Percentiles rank a stretch among this genome's conserved stretches.
These are phyloP conservation scores for Eustalomyia histrio DNA, from an alignment of 2,888 invertebrate genomes.

Conservation along the genomic window DNA sequence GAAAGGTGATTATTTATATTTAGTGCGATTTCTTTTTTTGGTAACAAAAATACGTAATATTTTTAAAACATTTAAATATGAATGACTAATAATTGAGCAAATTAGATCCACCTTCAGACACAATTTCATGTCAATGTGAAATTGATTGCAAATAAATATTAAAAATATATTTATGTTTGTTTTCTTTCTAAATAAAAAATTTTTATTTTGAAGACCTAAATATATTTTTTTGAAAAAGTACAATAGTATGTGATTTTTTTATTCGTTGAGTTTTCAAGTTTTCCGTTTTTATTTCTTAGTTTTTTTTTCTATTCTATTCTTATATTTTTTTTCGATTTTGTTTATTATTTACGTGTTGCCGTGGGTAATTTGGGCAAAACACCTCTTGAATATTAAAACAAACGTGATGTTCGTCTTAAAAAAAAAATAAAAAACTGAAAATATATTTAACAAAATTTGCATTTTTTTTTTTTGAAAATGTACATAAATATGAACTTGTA, in stretches of 20 bases:
- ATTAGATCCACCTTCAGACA: slow-evolving; percentile 57
- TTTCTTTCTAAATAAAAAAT: slow-evolving; percentile 7
- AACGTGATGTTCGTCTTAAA: slow-evolving; percentile 56
- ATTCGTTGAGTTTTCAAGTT: slow-evolving; percentile 6
- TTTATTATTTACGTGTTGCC: slow-evolving; percentile 59
- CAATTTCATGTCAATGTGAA: slow-evolving; percentile 65
- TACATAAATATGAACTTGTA: slow-evolving; percentile 46
- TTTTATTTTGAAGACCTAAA: slow-evolving; percentile 11
- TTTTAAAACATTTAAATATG: slow-evolving; percentile 38
- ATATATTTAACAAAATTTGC: slow-evolving; percentile 46
- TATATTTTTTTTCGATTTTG: slow-evolving; percentile 39
- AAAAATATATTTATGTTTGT: slow-evolving; percentile 30
- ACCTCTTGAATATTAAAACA: slow-evolving; percentile 53
- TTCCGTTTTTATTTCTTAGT: slow-evolving; percentile 26
- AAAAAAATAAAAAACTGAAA: slow-evolving; percentile 14
- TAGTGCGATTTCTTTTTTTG: slow-evolving; percentile 25
- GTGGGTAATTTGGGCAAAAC: slow-evolving; percentile 52
- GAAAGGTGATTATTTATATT: slow-evolving; percentile 7
- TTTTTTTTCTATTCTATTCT: slow-evolving; percentile 25
- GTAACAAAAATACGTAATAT: slow-evolving; percentile 13
- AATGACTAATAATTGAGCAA: slow-evolving; percentile 54
- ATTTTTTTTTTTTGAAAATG: slow-evolving; percentile 52
- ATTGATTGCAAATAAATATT: slow-evolving; percentile 57
- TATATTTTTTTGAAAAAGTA: slow-evolving; percentile 26
- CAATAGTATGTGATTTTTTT: slow-evolving; percentile 20